Percentiles rank a stretch among this genome's conserved stretches.
Evolutionary conservation across 2,113 vertebrate genomes (phyloP).

Genomic region (Oryzias celebensis): DNA sequence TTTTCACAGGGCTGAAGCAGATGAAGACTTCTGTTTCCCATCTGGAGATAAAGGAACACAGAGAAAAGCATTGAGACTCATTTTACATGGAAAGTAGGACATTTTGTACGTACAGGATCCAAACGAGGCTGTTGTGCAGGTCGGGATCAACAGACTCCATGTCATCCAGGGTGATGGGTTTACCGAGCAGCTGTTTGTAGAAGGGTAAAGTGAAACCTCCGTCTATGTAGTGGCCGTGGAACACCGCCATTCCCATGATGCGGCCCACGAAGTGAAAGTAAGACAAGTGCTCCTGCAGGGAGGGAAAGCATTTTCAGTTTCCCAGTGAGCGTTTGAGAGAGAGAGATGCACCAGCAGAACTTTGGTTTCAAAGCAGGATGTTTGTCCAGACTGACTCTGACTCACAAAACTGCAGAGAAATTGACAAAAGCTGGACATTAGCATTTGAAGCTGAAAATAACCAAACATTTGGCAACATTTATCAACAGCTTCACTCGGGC

Average conservation of each 20-base stretch:
- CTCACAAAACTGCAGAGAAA: constrained; percentile 3
- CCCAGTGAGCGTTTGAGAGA: constrained; percentile 4
- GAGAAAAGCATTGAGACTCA: neutral
- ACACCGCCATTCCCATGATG: constrained; percentile 99
- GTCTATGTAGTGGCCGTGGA: constrained; percentile 98
- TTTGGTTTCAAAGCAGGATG: constrained; percentile 1
- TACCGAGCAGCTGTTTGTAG: constrained; percentile 97
- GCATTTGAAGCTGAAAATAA: constrained; percentile 11
- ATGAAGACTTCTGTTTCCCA: too few species aligned
- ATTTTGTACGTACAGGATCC: constrained; percentile 87
- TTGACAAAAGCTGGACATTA: neutral
- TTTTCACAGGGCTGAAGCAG: neutral
- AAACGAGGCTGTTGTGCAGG: constrained; percentile 98
- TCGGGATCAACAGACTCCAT: constrained; percentile 98
- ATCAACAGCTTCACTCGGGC: constrained; percentile 1
- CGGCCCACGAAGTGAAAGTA: constrained; percentile 98
- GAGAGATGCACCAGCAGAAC: neutral
- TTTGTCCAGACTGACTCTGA: neutral
- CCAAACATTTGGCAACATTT: neutral
- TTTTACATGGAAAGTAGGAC: neutral
- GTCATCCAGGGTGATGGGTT: constrained; percentile 96
- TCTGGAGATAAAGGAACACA: neutral
- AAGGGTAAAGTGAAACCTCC: constrained; percentile 97
- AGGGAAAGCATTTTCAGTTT: constrained; percentile 21
- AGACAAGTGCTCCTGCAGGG: constrained; percentile 91